Conservation (phyloP, 2,113 vertebrate genomes). For the Mola mola region DNA sequence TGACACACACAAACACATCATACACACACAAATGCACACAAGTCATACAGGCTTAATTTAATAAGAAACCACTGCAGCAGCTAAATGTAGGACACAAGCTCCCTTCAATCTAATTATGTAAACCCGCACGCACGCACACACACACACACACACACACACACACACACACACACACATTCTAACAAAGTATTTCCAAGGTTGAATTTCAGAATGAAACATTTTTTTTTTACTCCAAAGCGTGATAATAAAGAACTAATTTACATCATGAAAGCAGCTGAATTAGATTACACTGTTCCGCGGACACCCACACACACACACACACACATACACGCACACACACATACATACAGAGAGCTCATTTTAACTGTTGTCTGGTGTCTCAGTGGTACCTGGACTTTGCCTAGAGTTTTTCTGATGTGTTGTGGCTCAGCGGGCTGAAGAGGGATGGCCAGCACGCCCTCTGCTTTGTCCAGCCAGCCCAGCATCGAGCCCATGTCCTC, state of each 20-base stretch:
- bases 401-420: conserved; percentile 87
- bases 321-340: not conserved
- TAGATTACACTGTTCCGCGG: conserved; percentile 55
- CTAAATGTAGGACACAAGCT: conserved; percentile 18
- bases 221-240: not conserved
- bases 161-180: not conserved
- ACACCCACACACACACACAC: not conserved
- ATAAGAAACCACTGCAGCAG: conserved; percentile 20
- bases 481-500: conserved; percentile 87
- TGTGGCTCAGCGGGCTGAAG: conserved; percentile 86
- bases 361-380: not conserved
- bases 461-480: conserved; percentile 89
- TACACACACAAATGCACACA: conserved; percentile 10
- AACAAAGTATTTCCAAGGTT: conserved; percentile 15
- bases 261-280: conserved; percentile 5
- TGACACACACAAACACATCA: conserved; percentile 73
- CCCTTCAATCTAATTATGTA: conserved; percentile 26
- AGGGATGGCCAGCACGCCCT: conserved; percentile 74
- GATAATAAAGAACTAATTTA: conserved; percentile 23
- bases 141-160: not conserved
- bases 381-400: conserved; percentile 89
- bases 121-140: conserved; percentile 2
- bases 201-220: conserved; percentile 29
- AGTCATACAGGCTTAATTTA: conserved; percentile 13
- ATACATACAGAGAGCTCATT: not conserved